Evolutionary conservation across 2,113 vertebrate species (phyloP).

Genomic region (Euleptes europaea): DNA sequence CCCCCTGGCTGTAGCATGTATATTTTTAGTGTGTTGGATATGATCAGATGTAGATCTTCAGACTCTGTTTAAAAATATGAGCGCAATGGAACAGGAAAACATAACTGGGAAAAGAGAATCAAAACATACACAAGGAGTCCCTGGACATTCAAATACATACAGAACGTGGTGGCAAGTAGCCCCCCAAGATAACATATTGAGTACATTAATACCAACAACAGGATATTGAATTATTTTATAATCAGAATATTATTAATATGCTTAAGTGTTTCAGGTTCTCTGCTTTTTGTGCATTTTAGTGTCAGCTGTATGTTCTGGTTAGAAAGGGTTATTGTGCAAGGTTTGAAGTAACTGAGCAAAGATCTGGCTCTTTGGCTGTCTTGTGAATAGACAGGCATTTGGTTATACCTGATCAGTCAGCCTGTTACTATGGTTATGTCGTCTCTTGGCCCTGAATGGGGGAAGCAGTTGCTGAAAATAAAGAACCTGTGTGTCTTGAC

Average conservation of each 20-base stretch:
- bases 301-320: neutral
- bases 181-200: neutral
- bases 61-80: slow-evolving; percentile 18
- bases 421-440: slow-evolving; percentile 22
- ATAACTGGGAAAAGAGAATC: slow-evolving; percentile 3
- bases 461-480: slow-evolving; percentile 11
- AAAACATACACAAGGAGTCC: neutral
- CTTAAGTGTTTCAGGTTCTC: neutral
- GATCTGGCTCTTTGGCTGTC: neutral
- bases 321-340: neutral
- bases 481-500: neutral
- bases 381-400: neutral
- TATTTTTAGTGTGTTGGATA: neutral
- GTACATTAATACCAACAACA: neutral
- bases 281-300: neutral
- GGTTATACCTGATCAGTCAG: neutral
- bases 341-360: neutral
- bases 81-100: slow-evolving; percentile 10
- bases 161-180: neutral
- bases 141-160: neutral
- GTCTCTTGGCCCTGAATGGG: neutral
- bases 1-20: neutral
- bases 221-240: neutral
- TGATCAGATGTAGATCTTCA: slow-evolving; percentile 14
- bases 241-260: neutral